Percentiles rank a stretch among this genome's conserved stretches.
Conservation (phyloP, 2,797 vertebrate species). For the Gadopsis marmoratus region DNA sequence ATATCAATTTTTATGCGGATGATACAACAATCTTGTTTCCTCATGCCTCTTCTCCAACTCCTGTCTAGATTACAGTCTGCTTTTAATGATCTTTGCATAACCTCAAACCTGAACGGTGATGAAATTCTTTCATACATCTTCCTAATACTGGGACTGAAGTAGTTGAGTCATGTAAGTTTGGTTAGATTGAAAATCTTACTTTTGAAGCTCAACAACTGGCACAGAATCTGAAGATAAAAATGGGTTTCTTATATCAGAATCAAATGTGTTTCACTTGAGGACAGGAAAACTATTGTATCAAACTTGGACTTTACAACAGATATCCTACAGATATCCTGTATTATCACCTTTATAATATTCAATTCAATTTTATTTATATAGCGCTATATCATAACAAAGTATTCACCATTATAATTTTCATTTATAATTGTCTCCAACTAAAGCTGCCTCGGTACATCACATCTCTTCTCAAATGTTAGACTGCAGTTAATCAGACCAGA, state of each 20-base stretch:
- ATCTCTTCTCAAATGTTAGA: not conserved
- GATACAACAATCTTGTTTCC: not conserved
- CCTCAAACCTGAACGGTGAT: not conserved
- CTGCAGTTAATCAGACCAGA: not conserved
- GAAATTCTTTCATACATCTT: not conserved
- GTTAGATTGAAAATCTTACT: not conserved
- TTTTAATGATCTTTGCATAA: not conserved
- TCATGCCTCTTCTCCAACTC: not conserved
- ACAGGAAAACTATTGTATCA: no score
- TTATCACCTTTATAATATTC: no score
- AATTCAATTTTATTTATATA: no score
- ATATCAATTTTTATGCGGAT: not conserved
- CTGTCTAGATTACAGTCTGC: not conserved
- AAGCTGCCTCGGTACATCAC: no score
- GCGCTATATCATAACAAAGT: no score
- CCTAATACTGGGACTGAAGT: not conserved
- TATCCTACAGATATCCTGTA: no score
- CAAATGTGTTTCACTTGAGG: no score
- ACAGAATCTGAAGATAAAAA: conserved; percentile 1
- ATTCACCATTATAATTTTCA: no score
- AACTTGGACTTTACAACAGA: no score
- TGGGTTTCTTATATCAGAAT: no score
- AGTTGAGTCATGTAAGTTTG: not conserved
- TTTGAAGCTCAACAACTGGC: not conserved
- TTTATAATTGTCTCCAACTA: no score